A percentile compares a stretch with the other conserved stretches of the same genome.
Conservation (phyloP, 2,113 vertebrate genomes). For the Oenanthe melanoleuca region DNA sequence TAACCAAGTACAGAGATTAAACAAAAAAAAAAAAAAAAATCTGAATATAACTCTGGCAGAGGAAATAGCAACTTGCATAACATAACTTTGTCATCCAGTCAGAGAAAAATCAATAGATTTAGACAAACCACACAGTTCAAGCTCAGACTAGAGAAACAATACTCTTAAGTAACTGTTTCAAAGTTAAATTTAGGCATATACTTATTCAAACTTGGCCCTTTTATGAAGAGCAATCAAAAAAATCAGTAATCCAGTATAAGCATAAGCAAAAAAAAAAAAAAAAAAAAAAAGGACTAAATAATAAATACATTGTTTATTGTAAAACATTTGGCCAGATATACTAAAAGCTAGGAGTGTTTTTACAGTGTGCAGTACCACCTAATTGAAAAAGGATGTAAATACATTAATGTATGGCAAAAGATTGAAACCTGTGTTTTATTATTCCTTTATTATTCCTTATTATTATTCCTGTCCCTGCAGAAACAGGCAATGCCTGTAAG, state of each 20-base stretch:
- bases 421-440: not conserved
- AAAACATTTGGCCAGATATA: not conserved
- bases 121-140: not conserved
- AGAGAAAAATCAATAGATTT: not conserved
- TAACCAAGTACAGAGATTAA: not conserved
- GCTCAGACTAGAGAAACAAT: not conserved
- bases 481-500: not conserved
- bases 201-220: not conserved
- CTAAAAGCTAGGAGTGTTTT: not conserved
- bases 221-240: not conserved
- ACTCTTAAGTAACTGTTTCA: not conserved
- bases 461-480: not conserved
- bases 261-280: too few species aligned
- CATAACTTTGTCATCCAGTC: not conserved
- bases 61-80: not conserved
- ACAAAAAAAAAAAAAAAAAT: not conserved
- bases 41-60: not conserved
- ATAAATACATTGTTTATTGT: not conserved
- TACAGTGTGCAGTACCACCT: not conserved
- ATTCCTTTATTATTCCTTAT: not conserved
- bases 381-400: not conserved
- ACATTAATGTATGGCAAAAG: not conserved
- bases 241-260: not conserved
- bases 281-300: too few species aligned
- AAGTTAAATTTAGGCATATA: not conserved